A percentile compares a stretch with the other conserved stretches of the same genome.
phyloP scores from a whole-genome alignment of 37 sponge, comb jelly and placozoan genomes.

The Beroe forskalii region DNA sequence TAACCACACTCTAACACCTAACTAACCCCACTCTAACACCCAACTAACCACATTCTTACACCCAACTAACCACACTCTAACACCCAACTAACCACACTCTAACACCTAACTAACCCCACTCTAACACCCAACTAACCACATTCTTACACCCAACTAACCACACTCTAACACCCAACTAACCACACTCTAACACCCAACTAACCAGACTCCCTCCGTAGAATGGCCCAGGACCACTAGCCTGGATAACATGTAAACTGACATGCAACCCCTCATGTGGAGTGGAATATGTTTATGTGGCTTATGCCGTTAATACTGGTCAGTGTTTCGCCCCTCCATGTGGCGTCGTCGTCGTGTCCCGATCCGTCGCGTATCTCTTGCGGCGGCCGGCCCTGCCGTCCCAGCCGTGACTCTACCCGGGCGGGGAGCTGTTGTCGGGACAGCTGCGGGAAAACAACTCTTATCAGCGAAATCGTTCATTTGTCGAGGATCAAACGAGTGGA shows the following conservation, averaged over 20 bases:
- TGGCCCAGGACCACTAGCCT: constrained; percentile 9
- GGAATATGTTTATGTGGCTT: constrained; percentile 40
- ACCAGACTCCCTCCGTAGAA: constrained; percentile 17
- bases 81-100: too few relatives aligned
- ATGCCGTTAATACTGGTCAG: constrained; percentile 60
- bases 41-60: too few relatives aligned
- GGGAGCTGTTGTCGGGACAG: constrained; percentile 29
- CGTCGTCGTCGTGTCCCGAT: constrained; percentile 11
- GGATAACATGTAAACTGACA: constrained; percentile 47
- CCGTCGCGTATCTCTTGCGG: constrained; percentile 36
- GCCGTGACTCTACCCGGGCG: neutral
- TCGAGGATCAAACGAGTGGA: neutral
- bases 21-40: too few relatives aligned
- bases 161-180: too few relatives aligned
- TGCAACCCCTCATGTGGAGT: neutral
- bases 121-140: too few relatives aligned
- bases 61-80: too few relatives aligned
- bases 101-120: too few relatives aligned
- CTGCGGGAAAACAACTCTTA: constrained; percentile 2
- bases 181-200: too few relatives aligned
- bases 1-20: too few relatives aligned
- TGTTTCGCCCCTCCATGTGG: neutral
- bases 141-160: too few relatives aligned
- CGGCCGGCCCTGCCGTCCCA: neutral
- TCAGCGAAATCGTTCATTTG: constrained; percentile 18